Percentiles rank a stretch among this genome's conserved stretches.
Evolutionary conservation across 2,888 invertebrate genomes (phyloP).

Genomic region (Protonemura montana): DNA sequence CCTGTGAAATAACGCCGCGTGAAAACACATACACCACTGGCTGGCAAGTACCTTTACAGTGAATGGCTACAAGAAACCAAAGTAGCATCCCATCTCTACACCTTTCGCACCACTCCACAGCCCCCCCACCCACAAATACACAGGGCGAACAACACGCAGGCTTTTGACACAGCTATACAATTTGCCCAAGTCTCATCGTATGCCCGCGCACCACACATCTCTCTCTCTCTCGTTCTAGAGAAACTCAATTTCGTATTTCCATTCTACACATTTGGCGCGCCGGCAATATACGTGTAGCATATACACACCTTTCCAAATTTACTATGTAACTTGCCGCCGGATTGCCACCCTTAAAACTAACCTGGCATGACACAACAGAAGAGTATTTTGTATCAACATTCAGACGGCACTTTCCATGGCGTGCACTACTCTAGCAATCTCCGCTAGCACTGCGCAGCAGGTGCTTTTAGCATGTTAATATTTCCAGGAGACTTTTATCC

Average conservation of each 20-base stretch:
- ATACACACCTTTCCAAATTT: not conserved
- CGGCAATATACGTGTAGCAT: not conserved
- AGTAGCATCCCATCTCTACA: not conserved
- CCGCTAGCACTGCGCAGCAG: not conserved
- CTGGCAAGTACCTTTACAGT: not conserved
- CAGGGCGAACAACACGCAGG: not conserved
- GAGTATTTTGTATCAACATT: not conserved
- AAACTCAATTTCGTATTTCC: conserved; percentile 12
- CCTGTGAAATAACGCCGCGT: too few relatives aligned
- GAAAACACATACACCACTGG: too few relatives aligned
- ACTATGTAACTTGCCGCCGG: not conserved
- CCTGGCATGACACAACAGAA: not conserved
- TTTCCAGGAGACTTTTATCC: not conserved
- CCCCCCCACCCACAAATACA: too few relatives aligned
- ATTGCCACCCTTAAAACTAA: conserved; percentile 12
- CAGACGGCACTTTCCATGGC: not conserved
- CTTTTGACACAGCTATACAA: not conserved
- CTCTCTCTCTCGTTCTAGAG: not conserved
- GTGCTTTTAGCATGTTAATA: not conserved
- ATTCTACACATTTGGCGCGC: not conserved
- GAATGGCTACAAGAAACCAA: not conserved
- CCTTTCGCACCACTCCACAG: not conserved
- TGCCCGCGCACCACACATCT: not conserved
- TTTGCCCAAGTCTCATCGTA: not conserved
- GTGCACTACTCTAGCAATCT: not conserved